Base-by-base conservation (phyloP, 2,113 vertebrate species). In the Echinops telfairi region DNA sequence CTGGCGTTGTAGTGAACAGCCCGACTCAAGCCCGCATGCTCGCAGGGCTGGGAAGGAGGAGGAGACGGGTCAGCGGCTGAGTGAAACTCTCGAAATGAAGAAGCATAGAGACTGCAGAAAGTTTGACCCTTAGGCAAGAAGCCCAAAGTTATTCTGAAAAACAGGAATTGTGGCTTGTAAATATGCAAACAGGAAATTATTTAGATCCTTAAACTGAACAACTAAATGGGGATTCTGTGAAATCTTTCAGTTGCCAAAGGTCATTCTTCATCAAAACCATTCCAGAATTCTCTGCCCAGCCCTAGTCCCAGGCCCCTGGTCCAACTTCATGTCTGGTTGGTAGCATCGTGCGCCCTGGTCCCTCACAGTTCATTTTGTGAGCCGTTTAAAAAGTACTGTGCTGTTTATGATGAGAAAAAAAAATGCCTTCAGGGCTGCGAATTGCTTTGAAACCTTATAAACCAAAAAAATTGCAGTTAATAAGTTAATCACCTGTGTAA, bases 121-220 rank as follows among this genome's bases (percentile, higher is more conserved):
- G 71, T 80, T 58, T 90, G 53, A 92, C 86, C 43, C 29, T 88
- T 68, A 75, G 31, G 33, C 73, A 93, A 62, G 57, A 92, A 20
- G 71, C 20, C 29, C 92, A n/a, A 79, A 36, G 75, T 83, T 95
- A 64, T 77, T 93, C 33, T 88, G 58, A 71, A 94, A 53, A 85
- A 19, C 73, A 68, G 40, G 68, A 82, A 82, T 79, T 40, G 3
- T 70, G 79, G 14, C 16, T 91, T 90, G 8, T 71, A 93, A 86
- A 91, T 60, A n/a, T 66, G 12, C 6, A 87, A 77, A 81, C 11
- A 91, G 83, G 29, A 90, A 83, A 78, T 96, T 80, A 86, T 62
- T 62, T 83, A 79, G 27, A 64, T 87, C 31, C 71, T 93, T 90
- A 85, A 95, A 82, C 68, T 75, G 33, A 95, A 91, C 75, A 94